Conservation (phyloP, 2,113 vertebrate species). For the Asarcornis scutulata region DNA sequence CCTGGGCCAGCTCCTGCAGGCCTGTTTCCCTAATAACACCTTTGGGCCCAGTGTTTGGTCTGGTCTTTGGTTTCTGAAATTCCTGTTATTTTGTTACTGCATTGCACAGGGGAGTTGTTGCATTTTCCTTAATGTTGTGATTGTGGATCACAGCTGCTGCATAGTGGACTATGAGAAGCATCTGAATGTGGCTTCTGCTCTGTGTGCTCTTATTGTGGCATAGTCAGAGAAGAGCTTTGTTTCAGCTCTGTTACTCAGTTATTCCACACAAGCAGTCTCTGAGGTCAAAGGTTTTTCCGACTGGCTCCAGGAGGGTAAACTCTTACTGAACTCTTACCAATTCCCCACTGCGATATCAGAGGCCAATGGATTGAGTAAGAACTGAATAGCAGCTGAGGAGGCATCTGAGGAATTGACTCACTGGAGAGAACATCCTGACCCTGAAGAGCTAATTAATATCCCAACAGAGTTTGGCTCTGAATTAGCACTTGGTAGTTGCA, state of each 20-base stretch:
- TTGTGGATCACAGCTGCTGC: not conserved
- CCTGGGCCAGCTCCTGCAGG: not conserved
- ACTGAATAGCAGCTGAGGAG: not conserved
- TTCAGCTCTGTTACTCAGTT: not conserved
- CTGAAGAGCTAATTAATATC: conserved; percentile 26
- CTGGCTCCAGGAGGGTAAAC: not conserved
- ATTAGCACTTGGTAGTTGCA: not conserved
- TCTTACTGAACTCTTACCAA: not conserved
- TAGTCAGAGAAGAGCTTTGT: not conserved
- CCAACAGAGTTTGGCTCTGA: not conserved
- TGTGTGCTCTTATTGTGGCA: fast-evolving
- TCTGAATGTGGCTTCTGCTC: not conserved
- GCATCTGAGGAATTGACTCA: not conserved
- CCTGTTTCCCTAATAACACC: not conserved
- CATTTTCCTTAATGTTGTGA: not conserved
- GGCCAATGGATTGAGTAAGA: not conserved
- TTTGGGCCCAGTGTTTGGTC: fast-evolving
- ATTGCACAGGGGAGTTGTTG: not conserved
- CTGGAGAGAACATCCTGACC: not conserved
- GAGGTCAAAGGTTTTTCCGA: not conserved
- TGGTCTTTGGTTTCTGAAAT: not conserved
- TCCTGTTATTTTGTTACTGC: not conserved
- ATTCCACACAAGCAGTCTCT: not conserved
- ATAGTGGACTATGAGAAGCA: fast-evolving
- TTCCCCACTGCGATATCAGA: not conserved